Evolutionary conservation across 2,888 invertebrate genomes (phyloP), one percentile per base, ranked within the genome.

Genomic region (Diploptera punctata): DNA sequence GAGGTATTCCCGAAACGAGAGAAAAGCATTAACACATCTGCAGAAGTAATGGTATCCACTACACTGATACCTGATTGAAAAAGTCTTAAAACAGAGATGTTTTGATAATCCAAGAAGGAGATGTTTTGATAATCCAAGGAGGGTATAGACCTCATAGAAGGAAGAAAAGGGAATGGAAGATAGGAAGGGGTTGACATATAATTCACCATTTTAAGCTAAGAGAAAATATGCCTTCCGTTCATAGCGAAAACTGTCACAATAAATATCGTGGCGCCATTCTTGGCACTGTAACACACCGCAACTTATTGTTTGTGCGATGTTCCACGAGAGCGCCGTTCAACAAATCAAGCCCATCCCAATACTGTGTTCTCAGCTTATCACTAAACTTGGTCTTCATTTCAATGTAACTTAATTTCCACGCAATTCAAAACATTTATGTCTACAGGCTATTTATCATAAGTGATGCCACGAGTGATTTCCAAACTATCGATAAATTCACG

Each of bases 211-310:
- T 65, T 65, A 47, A 65, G 47, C 29, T 38, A 26, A 47, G 26
- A 65, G 29, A 47, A 65, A 65, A 47, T 26, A 47, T 44, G 43
- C 29, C 47, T 47, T 65, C 47, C 47, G 47, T 65, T 47, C 47
- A 5, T 47, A 16, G 31, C 13, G 43, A 29, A 62, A 43, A 47
- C 29, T 65, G 47, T 65, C 65, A 29, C 47, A 19, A 65, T 65
- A 47, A 65, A 65, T 44, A 47, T 47, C 10, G 4, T 10, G 47
- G 9, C 24, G 26, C 57, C 57, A 29, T 26, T 65, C 65, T 65
- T 65, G 47, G 65, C 44, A 47, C n/a, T 10, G 18, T 7, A 54
- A 44, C 47, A n/a, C 26, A 29, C 16, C 57, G 57, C 31, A 26
- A 65, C 47, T 47, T 26, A 65, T 65, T 47, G 65, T 65, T 65